Conservation (phyloP, 2,113 vertebrate species). For the Furnarius figulus region DNA sequence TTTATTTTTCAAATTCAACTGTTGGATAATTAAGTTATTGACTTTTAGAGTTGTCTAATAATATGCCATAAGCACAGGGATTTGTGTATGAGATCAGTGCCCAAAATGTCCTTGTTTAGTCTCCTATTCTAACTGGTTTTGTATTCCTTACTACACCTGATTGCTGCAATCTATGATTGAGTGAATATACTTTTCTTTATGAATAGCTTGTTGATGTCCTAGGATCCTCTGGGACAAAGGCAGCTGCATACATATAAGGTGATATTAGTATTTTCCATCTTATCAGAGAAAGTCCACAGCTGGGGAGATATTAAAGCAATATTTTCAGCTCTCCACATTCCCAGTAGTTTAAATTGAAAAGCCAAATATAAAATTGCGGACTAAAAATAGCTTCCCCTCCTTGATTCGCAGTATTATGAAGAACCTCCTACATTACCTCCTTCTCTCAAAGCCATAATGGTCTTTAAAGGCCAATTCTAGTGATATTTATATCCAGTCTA, state of each 20-base stretch:
- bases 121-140: background rate
- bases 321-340: constrained; percentile 46
- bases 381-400: constrained; percentile 30
- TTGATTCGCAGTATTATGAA: background rate
- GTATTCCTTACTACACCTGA: background rate
- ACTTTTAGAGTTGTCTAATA: background rate
- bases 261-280: constrained; percentile 52
- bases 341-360: constrained; percentile 39
- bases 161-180: background rate
- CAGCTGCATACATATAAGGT: constrained; percentile 34
- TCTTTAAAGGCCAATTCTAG: constrained; percentile 30
- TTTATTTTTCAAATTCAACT: background rate
- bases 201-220: constrained; percentile 5
- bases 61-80: background rate
- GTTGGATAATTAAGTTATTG: background rate
- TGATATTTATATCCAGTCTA: background rate
- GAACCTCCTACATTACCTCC: background rate
- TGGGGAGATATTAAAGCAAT: constrained; percentile 61
- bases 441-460: constrained; percentile 1
- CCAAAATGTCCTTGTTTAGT: constrained; percentile 6
- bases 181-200: constrained; percentile 21
- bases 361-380: background rate
- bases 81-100: background rate
- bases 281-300: constrained; percentile 34
- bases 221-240: constrained; percentile 12